phyloP scores from a whole-genome alignment of 1,140 invertebrate species.

The Brachionus angularis region DNA sequence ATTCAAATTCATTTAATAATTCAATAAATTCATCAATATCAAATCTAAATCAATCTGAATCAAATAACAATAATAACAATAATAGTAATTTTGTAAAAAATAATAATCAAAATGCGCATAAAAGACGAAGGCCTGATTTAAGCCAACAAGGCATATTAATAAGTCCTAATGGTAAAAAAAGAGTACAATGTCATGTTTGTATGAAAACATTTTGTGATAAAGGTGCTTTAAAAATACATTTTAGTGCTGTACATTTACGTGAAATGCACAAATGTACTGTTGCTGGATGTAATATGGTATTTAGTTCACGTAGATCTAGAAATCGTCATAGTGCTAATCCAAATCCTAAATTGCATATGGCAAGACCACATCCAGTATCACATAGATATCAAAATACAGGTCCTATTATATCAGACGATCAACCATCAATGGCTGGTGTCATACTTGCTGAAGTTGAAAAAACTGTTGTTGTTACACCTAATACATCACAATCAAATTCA shows the following conservation, averaged over 20 bases:
- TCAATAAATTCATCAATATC: background rate
- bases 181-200: conserved; percentile 96
- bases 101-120: background rate
- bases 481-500: too few relatives aligned
- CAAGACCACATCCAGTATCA: conserved; percentile 51
- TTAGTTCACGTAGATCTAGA: conserved; percentile 86
- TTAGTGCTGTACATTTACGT: conserved; percentile 92
- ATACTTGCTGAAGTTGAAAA: conserved; percentile 43
- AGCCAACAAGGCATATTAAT: conserved; percentile 40
- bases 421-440: conserved; percentile 42
- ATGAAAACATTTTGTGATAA: conserved; percentile 99
- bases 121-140: conserved; percentile 15
- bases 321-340: conserved; percentile 96
- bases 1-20: conserved; percentile 12
- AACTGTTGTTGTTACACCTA: too few relatives aligned
- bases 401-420: conserved; percentile 24
- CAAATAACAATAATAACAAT: too few relatives aligned
- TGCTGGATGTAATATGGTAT: conserved; percentile 98
- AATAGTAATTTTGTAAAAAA: too few relatives aligned
- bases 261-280: conserved; percentile 99
- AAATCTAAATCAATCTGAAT: background rate
- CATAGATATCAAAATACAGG: conserved; percentile 43
- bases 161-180: conserved; percentile 63
- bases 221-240: conserved; percentile 97
- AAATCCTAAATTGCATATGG: conserved; percentile 93